Evolutionary conservation across 2,888 invertebrate genomes (phyloP), one percentile per base, ranked within the genome.

Genomic region (Pyrochroa serraticornis): DNA sequence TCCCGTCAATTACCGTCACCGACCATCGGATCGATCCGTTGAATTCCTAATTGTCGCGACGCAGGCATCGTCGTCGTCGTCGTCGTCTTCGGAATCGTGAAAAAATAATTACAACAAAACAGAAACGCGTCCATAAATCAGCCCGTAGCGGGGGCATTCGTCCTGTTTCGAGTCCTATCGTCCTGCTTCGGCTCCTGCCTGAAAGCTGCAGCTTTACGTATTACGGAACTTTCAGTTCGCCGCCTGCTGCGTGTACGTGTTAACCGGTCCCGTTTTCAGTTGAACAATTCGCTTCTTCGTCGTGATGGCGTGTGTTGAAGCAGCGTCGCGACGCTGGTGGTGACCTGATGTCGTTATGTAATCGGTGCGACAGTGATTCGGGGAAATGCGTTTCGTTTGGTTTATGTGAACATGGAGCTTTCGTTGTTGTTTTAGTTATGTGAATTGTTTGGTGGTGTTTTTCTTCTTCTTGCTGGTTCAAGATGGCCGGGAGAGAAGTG

Each of bases 401-500:
- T 35, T 22, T 35, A 2, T 49, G 36, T 39, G 41, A 46, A 36
- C 34, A 12, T 10, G 32, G 32, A 32, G 7, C 32, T 34, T 34
- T 35, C 10, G 10, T 35, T 35, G n/a, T 35, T 35, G 22, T 22
- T 9, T 22, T 22, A 22, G 22, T 22, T 22, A 22, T 22, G 22
- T 22, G 22, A 22, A 22, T 34, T 45, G 12, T 45, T 45, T 13
- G 33, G 32, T 45, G 13, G n/a, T n/a, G n/a, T n/a, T 45, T 9
- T 13, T 9, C 34, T 9, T 33, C 32, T 32, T 14, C 14, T 33
- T 14, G 14, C 10, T 44, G n/a, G 13, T 33, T 30, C 9, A 31
- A 45, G 9, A 45, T 45, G 45, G 34, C 58, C 53, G 53, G 58
- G 39, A 58, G 46, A 43, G 49, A 54, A 37, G 49, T 54, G 49